A percentile compares a stretch with the other conserved stretches of the same genome.
phyloP scores from a whole-genome alignment of 2,113 vertebrate species.

The Neogobius melanostomus region DNA sequence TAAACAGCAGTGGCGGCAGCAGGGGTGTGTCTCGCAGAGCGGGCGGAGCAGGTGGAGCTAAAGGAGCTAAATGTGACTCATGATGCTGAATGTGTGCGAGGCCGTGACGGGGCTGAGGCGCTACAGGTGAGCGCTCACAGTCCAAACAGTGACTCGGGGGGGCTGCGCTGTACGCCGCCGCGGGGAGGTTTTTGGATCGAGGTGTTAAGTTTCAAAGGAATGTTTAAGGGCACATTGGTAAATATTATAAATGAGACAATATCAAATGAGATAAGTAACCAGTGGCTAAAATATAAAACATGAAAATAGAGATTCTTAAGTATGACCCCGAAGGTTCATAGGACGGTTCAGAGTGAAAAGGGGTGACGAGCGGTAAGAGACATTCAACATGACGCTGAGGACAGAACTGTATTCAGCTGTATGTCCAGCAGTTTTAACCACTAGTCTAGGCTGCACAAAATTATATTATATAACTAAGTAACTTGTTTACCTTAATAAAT shows the following conservation, averaged over 20 bases:
- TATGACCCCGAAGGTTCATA: too few species aligned
- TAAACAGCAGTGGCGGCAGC: slow-evolving; percentile 44
- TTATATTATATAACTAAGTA: too few species aligned
- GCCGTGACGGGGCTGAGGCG: not conserved
- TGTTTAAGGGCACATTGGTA: not conserved
- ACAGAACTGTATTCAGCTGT: too few species aligned
- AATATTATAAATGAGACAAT: not conserved
- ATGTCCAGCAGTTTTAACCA: too few species aligned
- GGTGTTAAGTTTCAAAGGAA: not conserved
- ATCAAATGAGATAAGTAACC: not conserved
- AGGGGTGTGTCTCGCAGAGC: slow-evolving; percentile 49
- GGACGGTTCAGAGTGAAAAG: too few species aligned
- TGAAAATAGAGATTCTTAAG: too few species aligned
- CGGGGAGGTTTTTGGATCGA: not conserved
- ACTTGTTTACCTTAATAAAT: too few species aligned
- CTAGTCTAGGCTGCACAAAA: too few species aligned
- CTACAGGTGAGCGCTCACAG: slow-evolving; percentile 14
- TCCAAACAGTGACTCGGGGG: not conserved
- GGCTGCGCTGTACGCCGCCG: not conserved
- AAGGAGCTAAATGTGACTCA: slow-evolving; percentile 18
- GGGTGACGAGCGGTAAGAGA: too few species aligned
- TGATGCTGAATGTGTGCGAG: slow-evolving; percentile 15
- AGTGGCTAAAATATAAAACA: too few species aligned
- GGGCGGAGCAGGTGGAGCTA: slow-evolving; percentile 32
- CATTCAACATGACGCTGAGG: too few species aligned